Evolutionary conservation across 2,888 invertebrate genomes (phyloP).

Genomic region (Acanthosepion lycidas): DNA sequence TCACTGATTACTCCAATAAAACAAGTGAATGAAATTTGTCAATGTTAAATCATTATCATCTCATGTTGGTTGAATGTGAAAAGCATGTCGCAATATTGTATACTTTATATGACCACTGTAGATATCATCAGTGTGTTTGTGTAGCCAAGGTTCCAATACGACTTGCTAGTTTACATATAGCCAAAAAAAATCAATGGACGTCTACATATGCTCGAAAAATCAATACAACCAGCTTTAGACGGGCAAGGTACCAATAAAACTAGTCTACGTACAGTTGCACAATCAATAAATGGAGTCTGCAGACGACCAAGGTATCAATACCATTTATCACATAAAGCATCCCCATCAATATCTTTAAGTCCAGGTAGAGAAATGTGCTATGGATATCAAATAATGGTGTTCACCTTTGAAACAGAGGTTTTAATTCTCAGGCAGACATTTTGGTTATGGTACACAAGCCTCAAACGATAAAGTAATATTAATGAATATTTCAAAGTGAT

Average conservation of each 20-base stretch:
- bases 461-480: not conserved
- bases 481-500: too few species aligned
- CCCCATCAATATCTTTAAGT: slow-evolving; percentile 20
- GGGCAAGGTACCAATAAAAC: slow-evolving; percentile 33
- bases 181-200: slow-evolving; percentile 11
- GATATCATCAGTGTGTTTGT: not conserved
- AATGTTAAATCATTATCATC: not conserved
- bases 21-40: not conserved
- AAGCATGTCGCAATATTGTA: not conserved
- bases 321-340: slow-evolving; percentile 21
- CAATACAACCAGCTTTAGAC: slow-evolving; percentile 1
- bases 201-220: slow-evolving; percentile 33
- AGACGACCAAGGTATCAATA: slow-evolving; percentile 33
- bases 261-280: not conserved
- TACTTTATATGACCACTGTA: not conserved
- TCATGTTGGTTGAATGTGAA: not conserved
- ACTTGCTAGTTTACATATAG: slow-evolving; percentile 9
- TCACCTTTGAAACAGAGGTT: not conserved
- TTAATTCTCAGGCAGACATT: not conserved
- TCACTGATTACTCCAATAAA: not conserved
- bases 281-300: slow-evolving; percentile 33
- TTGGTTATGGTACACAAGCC: too few species aligned
- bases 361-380: slow-evolving; percentile 11
- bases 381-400: not conserved
- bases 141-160: not conserved